These are phyloP conservation scores for Gibbula magus DNA, from an alignment of 2,888 invertebrate species.

Conservation along the genomic window DNA sequence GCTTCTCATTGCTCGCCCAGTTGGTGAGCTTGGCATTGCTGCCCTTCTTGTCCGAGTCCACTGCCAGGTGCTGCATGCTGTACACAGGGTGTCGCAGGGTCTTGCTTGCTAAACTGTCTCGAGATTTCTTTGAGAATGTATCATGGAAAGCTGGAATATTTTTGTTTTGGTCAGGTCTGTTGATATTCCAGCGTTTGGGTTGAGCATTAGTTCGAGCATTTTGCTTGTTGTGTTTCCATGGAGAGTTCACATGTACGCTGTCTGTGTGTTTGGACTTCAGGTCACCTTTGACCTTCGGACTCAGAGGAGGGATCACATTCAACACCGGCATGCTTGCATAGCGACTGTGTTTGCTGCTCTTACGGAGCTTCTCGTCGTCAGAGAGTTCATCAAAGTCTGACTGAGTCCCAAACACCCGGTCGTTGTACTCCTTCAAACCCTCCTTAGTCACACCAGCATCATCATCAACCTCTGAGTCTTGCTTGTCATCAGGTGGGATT, in stretches of 20 bases:
- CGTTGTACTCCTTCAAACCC: conserved; percentile 16
- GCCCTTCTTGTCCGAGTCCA: conserved; percentile 5
- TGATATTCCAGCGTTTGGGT: neutral
- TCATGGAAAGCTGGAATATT: conserved; percentile 58
- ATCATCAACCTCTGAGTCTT: neutral
- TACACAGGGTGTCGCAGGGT: conserved; percentile 26
- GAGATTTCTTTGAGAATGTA: conserved; percentile 49
- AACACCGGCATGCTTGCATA: conserved; percentile 61
- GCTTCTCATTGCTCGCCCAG: conserved; percentile 51
- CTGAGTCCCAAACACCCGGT: conserved; percentile 16
- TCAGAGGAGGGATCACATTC: conserved; percentile 24
- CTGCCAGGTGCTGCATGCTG: conserved; percentile 3
- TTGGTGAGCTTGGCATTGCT: conserved; percentile 47
- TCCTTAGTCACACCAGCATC: neutral
- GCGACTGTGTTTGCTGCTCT: conserved; percentile 1
- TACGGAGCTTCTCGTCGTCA: conserved; percentile 15
- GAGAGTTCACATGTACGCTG: neutral
- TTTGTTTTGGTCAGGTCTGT: conserved; percentile 20
- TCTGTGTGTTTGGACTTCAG: neutral
- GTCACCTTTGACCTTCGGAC: neutral
- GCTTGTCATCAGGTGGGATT: neutral
- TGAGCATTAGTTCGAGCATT: neutral
- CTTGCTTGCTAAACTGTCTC: conserved; percentile 44
- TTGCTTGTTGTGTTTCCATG: conserved; percentile 14
- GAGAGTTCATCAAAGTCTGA: conserved; percentile 31